These are phyloP conservation scores for Caenorhabditis parvicauda DNA, from an alignment of 2,888 invertebrate genomes.

Conservation along the genomic window DNA sequence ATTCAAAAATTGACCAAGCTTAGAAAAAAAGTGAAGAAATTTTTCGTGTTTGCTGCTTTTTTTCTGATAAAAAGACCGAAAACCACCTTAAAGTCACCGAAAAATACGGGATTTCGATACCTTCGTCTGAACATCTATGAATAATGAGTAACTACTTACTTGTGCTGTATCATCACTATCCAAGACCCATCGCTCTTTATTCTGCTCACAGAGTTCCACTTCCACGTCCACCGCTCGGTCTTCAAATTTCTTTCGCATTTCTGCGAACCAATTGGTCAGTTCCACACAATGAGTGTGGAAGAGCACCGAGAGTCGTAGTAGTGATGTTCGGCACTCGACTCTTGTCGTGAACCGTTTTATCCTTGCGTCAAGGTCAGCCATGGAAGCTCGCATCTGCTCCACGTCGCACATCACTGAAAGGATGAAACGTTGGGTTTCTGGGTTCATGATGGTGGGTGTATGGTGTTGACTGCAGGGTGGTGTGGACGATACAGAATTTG, in stretches of 20 bases:
- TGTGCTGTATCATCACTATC: constrained; percentile 58
- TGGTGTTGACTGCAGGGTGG: no score
- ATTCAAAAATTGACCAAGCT: no score
- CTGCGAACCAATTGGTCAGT: constrained; percentile 59
- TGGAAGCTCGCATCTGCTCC: constrained; percentile 15
- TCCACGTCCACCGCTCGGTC: constrained; percentile 36
- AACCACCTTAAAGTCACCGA: constrained; percentile 7
- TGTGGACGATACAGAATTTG: no score
- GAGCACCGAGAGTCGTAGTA: constrained; percentile 44
- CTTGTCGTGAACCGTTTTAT: constrained; percentile 15
- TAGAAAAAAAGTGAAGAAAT: no score
- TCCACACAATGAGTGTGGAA: constrained; percentile 57
- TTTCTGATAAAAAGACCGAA: constrained; percentile 6
- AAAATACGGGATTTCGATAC: no score
- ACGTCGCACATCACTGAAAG: constrained; percentile 24
- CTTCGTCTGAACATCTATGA: no score
- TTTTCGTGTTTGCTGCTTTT: neutral
- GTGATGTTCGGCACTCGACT: constrained; percentile 11
- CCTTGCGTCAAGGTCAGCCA: constrained; percentile 13
- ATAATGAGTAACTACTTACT: no score
- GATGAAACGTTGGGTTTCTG: no score
- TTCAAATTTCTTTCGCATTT: constrained; percentile 45
- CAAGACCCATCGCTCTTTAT: constrained; percentile 51
- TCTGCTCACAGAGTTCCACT: constrained; percentile 48
- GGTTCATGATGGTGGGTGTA: no score